Percentiles rank a stretch among this genome's conserved stretches.
These are phyloP conservation scores for Aurelia sp. DNA, from an alignment of 30 jellyfish, hydroid and myxozoan genomes.

Conservation along the genomic window DNA sequence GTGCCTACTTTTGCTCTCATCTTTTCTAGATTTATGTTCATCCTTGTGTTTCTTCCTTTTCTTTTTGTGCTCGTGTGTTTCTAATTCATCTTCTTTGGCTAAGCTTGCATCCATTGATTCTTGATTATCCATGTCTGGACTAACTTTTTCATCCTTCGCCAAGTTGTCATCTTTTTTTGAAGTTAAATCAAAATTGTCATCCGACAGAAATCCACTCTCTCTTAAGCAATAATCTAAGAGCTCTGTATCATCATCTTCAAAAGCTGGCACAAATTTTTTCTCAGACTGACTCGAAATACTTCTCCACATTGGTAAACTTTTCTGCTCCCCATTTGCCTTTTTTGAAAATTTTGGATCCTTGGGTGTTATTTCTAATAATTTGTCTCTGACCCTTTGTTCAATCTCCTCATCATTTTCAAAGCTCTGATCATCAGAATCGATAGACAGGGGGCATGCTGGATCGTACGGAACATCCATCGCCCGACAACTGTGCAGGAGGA, in stretches of 20 bases:
- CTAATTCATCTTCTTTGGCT: neutral
- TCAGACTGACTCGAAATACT: neutral
- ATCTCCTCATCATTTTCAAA: slow-evolving; percentile 26
- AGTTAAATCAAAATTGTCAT: slow-evolving; percentile 7
- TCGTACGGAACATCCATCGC: slow-evolving; percentile 65
- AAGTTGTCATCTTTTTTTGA: neutral
- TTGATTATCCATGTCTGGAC: neutral
- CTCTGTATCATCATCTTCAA: slow-evolving; percentile 49
- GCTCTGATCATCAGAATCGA: slow-evolving; percentile 58
- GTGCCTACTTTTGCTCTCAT: neutral
- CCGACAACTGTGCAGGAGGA: neutral
- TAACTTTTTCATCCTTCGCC: neutral
- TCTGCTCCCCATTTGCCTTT: slow-evolving; percentile 1
- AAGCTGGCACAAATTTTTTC: slow-evolving; percentile 61
- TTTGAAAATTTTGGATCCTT: slow-evolving; percentile 4
- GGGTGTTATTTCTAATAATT: neutral
- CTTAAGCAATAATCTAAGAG: slow-evolving; percentile 31
- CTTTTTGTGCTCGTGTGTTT: neutral
- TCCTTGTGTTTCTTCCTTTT: neutral
- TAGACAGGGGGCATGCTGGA: slow-evolving; percentile 64
- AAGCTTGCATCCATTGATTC: neutral
- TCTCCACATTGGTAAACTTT: neutral
- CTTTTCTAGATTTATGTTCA: neutral
- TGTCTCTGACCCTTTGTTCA: neutral
- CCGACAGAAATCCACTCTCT: slow-evolving; percentile 50